Base-by-base conservation (phyloP, 1,140 invertebrate genomes). In the Leptinotarsa defecta region DNA sequence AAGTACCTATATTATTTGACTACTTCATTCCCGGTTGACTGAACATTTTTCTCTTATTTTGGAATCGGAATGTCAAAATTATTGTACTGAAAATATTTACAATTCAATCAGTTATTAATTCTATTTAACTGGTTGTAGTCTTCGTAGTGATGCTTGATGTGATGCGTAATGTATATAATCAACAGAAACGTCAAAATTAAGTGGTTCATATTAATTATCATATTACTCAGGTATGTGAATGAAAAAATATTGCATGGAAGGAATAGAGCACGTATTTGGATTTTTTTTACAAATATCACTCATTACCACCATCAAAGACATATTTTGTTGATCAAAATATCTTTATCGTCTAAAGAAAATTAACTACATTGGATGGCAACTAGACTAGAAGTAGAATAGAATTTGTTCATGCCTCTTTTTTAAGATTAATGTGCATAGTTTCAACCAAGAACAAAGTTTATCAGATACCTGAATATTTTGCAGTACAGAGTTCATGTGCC, bases 151-250 rank as follows among this genome's bases (percentile, higher is more conserved):
- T 34, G 34, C 8, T 11, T 34, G 27, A 34, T 34, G 34, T 34
- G 6, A 34, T 34, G 6, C 34, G 34, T 34, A 34, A 34, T 34
- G 34, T 34, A 34, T 34, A 2, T 34, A 34, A 34, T 34, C 34
- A 57, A 17, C n/a, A 57, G 17, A 57, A 57, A 57, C n/a, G 52
- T 57, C 52, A 57, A 57, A 57, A 57, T 57, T 57, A 57, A 57
- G 52, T 57, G 52, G 52, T 57, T 57, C 52, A 57, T 15, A 57
- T 57, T 13, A 17, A 57, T 57, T 57, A 57, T 57, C 52, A 57
- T 15, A 19, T 57, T 19, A 57, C 52, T 57, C 52, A 57, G 52
- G 52, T 57, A 57, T 13, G 52, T 57, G n/a, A 57, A 57, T 57
- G 15, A 15, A 57, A 57, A 17, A 57, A 57, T 57, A 17, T 57